Evolutionary conservation across 2,113 vertebrate species (phyloP), one percentile per base, ranked within the genome.

Genomic region (Girardinichthys multiradiatus): DNA sequence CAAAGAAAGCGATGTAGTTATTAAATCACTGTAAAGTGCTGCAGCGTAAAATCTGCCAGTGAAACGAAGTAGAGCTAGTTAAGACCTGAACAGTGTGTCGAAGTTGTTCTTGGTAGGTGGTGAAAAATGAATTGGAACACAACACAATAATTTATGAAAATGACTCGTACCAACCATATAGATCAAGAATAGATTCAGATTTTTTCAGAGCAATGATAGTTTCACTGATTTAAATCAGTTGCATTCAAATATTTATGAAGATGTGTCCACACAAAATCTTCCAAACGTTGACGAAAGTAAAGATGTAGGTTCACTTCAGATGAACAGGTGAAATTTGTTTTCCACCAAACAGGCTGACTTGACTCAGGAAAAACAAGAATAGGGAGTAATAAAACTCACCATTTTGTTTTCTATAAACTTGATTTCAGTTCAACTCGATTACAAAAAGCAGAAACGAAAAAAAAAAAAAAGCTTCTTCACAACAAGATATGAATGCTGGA

Each of bases 1-100:
- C 57, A 58, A 59, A 71, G 28, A 54, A 54, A 74, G 33, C 48
- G 19, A 70, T 57, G 45, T 68, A 72, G 60, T 78, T 79, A 66
- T 74, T 63, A 6, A 72, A 71, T 10, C 0, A 70, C 74, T 83
- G 48, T 89, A 91, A 89, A 91, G 89, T 87, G 87, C 89, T 73
- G 63, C 74, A 85, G 82, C 82, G 76, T 79, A 54, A 72, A 79
- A 85, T 74, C 69, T 45, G 68, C 77, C 39, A 8, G 69, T 76
- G 73, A 77, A 75, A 70, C 57, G 61, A 4, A 72, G 71, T 70
- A 79, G 76, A 83, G 80, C 76, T 60, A 67, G 21, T 17, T 24
- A 31, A 70, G 76, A 84, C 66, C 57, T 69, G 42, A 2, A 28
- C 31, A 65, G 60, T 60, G 68, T 77, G 27, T 65, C 33, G 58